Evolutionary conservation across 2,113 vertebrate species (phyloP), one percentile per base, ranked within the genome.

Genomic region (Gasterosteus aculeatus): DNA sequence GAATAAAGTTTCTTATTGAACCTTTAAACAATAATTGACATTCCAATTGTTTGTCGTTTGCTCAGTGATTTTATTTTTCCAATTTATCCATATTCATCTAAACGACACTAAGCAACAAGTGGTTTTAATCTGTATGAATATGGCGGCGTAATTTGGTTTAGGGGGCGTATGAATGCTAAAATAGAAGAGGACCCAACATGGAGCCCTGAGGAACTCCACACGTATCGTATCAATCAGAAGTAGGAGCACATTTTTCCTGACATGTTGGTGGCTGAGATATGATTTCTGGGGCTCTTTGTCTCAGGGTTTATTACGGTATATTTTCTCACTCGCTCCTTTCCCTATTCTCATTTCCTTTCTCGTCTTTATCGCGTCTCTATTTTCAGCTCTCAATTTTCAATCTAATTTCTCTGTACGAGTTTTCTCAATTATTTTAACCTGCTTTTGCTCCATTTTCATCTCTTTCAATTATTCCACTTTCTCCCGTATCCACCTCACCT

Each of bases 311-410:
- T 26, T 26, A 26, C 22, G 22, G 22, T 26, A 26, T 26, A 26
- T 26, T 26, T 62, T 39, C 9, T 10, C 42, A 31, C 62, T 29
- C 26, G 1, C 57, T 38, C 2, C 1, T 54, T 54, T 56, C 16
- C 49, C 35, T 73, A 61, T 68, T 59, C 33, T 61, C 19, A 46
- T 67, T 54, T 72, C 46, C n/a, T 57, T 11, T 47, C 29, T 46
- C 65, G 41, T 42, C 22, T 62, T 79, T 56, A 67, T 83, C 68
- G 66, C 2, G 39, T 73, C 64, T 75, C 22, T 29, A 11, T 47
- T 67, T 72, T 54, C 60, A 39, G 73, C 56, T 75, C 61, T 26
- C 38, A 0, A 3, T 62, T 35, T 41, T 71, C 35, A 31, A 5
- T 56, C 22, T 77, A 12, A 35, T 69, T 80, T 49, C 44, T 71